phyloP scores from a whole-genome alignment of 1,140 invertebrate species.

The Bombus waltoni region DNA sequence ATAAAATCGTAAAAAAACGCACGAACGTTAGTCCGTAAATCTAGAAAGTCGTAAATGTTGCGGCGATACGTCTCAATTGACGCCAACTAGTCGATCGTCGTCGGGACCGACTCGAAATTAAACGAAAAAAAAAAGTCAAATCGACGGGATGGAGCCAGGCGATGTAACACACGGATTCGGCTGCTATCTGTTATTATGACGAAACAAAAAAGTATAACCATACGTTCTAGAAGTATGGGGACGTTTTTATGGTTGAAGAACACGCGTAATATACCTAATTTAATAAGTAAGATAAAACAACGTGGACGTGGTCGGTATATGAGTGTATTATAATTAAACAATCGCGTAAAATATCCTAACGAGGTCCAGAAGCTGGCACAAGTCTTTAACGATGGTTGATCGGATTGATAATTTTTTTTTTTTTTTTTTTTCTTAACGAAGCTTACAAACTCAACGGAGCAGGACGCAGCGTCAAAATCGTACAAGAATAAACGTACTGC shows the following conservation, averaged over 20 bases:
- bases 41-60: slow-evolving; percentile 45
- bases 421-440: not conserved
- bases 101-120: slow-evolving; percentile 13
- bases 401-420: not conserved
- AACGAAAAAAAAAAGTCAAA: slow-evolving; percentile 45
- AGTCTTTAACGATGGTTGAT: not conserved
- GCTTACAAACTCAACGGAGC: not conserved
- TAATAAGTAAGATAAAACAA: not conserved
- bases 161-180: not conserved
- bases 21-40: slow-evolving; percentile 45
- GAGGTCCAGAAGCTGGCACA: not conserved
- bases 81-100: slow-evolving; percentile 9
- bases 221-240: too few species aligned
- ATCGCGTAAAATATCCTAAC: too few species aligned
- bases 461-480: not conserved
- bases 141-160: not conserved
- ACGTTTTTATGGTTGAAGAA: not conserved
- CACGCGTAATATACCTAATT: not conserved
- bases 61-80: slow-evolving; percentile 54
- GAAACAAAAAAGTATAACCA: not conserved
- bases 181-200: not conserved
- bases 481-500: not conserved
- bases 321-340: not conserved
- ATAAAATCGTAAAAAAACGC: slow-evolving; percentile 17
- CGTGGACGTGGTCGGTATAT: too few species aligned